Base-by-base conservation (phyloP, 2,888 invertebrate genomes). In the Tribolium freemani region DNA sequence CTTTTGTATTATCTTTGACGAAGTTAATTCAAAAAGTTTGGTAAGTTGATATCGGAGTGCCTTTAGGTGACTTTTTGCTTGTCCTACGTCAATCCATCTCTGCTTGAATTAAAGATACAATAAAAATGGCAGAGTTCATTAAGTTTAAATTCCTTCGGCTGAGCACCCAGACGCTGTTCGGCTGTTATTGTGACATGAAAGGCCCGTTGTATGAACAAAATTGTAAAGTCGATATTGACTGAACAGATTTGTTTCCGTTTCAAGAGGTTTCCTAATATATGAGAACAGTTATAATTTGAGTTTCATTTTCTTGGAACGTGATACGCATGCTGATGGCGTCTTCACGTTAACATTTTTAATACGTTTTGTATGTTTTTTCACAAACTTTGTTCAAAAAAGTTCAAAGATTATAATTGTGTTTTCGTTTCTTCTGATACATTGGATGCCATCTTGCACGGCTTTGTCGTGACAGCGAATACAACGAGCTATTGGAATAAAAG, bases 21-120 rank as follows among this genome's bases (percentile, higher is more conserved):
- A 21, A 72, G 58, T 69, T 69, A 69, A 69, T 72, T 72, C 54
- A 61, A 69, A 72, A 72, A 72, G 58, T 72, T 72, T 16, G 10
- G 60, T 20, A 56, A 16, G 46, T 58, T 46, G 46, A 61, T 54
- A 68, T 72, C 53, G 51, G 50, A 69, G 68, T 44, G 53, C 50
- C 58, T 68, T 71, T 44, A 16, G 13, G 31, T 38, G 63, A 64
- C 50, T 63, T 60, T 26, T 60, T 54, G 61, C 31, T 48, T 16
- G 31, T 46, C 20, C 48, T 44, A 50, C 48, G 38, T 58, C 66
- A 53, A 67, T 58, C 48, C 26, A 3, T 26, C 5, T 26, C 26
- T 1, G 5, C 67, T 48, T 57, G 11, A 67, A 72, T 72, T 72
- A 72, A 67, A 72, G 61, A 68, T 51, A 72, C 68, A 72, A 72